Evolutionary conservation across 2,888 invertebrate genomes (phyloP).

Genomic region (Dryocosmus kuriphilus): DNA sequence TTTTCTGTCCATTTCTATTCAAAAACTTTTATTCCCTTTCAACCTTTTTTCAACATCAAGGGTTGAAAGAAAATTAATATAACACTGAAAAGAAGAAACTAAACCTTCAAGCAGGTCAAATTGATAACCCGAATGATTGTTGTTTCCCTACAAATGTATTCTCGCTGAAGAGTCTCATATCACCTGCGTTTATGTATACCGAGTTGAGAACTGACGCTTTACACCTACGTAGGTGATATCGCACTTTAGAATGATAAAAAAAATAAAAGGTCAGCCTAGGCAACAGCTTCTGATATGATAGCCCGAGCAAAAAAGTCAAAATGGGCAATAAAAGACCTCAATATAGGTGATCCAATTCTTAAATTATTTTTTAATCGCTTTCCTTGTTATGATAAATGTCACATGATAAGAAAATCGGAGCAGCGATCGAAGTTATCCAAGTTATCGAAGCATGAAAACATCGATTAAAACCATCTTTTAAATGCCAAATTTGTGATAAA

Average conservation of each 20-base stretch:
- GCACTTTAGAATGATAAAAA: conserved; percentile 9
- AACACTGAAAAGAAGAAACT: too few species aligned
- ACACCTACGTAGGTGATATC: conserved; percentile 18
- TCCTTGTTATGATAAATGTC: not conserved
- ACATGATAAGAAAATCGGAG: not conserved
- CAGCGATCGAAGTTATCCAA: not conserved
- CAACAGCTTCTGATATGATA: not conserved
- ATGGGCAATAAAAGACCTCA: not conserved
- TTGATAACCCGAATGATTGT: conserved; percentile 15
- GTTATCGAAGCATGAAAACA: not conserved
- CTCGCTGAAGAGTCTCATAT: not conserved
- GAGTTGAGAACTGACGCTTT: conserved; percentile 8
- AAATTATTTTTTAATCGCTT: not conserved
- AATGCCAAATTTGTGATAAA: not conserved
- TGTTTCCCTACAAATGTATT: not conserved
- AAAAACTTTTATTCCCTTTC: too few species aligned
- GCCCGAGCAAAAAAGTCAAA: not conserved
- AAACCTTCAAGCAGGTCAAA: conserved; percentile 4
- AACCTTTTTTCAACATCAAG: too few species aligned
- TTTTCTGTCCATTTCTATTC: too few species aligned
- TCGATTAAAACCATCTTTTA: not conserved
- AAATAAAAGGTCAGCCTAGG: conserved; percentile 16
- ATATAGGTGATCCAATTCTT: not conserved
- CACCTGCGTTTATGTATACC: conserved; percentile 9
- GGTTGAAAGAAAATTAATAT: too few species aligned